Percentiles rank a stretch among this genome's conserved stretches.
These are phyloP conservation scores for Philonicus albiceps DNA, from an alignment of 2,888 invertebrate genomes.

Conservation along the genomic window DNA sequence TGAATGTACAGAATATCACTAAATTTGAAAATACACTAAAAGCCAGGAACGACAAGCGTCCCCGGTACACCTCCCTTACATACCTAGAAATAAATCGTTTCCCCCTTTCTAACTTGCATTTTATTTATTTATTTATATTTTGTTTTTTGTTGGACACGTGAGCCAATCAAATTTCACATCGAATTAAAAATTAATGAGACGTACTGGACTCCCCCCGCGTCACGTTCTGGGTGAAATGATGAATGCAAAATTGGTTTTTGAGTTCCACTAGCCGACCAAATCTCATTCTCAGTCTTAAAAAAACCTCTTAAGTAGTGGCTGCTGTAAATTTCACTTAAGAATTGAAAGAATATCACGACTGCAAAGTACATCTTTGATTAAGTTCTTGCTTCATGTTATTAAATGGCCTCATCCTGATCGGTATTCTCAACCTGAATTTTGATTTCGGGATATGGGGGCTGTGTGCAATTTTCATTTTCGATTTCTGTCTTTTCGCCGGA, in stretches of 20 bases:
- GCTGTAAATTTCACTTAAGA: neutral
- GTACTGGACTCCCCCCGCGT: neutral
- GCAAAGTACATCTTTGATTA: neutral
- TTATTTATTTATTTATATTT: neutral
- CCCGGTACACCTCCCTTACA: neutral
- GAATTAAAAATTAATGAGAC: neutral
- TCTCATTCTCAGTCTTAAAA: constrained; percentile 10
- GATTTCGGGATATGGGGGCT: neutral
- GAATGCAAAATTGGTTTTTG: neutral
- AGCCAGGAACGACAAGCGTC: neutral
- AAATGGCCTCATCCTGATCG: neutral
- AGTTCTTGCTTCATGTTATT: neutral
- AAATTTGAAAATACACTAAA: constrained; percentile 2
- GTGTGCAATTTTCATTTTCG: neutral
- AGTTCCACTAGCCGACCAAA: neutral
- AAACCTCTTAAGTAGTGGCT: constrained; percentile 4
- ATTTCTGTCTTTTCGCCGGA: constrained; percentile 5
- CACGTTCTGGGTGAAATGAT: neutral
- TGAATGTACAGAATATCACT: neutral
- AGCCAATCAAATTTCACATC: neutral
- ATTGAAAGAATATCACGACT: constrained; percentile 28
- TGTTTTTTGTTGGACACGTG: neutral
- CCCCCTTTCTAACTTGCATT: neutral
- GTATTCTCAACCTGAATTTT: neutral
- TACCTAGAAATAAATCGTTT: neutral